Evolutionary conservation across 2,888 invertebrate genomes (phyloP).

Genomic region (Caenorhabditis sinica): DNA sequence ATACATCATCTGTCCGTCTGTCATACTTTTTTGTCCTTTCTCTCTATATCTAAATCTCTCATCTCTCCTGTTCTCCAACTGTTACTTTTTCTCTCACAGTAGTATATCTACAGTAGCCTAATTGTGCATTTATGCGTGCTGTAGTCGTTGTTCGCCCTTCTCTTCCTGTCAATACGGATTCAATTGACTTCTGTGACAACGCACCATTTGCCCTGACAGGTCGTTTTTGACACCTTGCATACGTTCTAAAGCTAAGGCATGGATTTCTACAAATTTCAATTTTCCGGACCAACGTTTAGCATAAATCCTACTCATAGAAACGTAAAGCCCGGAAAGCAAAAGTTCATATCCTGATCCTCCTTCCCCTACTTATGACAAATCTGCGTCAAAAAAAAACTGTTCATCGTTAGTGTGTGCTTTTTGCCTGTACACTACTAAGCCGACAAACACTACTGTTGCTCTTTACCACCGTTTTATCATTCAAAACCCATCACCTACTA

Average conservation of each 20-base stretch:
- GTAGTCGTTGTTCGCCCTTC: slow-evolving; percentile 16
- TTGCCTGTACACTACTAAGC: not conserved
- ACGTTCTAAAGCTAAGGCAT: no score
- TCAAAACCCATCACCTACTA: slow-evolving; percentile 29
- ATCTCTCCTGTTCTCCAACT: slow-evolving; percentile 10
- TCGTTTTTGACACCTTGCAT: slow-evolving; percentile 5
- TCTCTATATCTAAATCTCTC: slow-evolving; percentile 6
- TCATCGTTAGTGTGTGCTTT: not conserved
- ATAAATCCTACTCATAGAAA: no score
- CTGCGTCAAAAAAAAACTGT: slow-evolving; percentile 1
- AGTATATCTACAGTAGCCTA: slow-evolving; percentile 57
- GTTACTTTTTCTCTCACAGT: slow-evolving; percentile 24
- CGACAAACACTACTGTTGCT: slow-evolving; percentile 27
- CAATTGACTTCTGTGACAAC: slow-evolving; percentile 50
- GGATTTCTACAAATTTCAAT: no score
- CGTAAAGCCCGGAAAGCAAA: no score
- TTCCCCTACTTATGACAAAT: slow-evolving; percentile 4
- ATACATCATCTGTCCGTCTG: not conserved
- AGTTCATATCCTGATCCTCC: not conserved
- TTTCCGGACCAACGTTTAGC: no score
- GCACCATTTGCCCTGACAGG: slow-evolving; percentile 48
- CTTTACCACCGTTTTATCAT: slow-evolving; percentile 56
- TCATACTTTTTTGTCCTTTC: slow-evolving; percentile 5
- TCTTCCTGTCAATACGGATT: slow-evolving; percentile 54
- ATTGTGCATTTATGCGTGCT: slow-evolving; percentile 63